These are phyloP conservation scores for Andrena fulva DNA, from an alignment of 2,888 invertebrate genomes.

Conservation along the genomic window DNA sequence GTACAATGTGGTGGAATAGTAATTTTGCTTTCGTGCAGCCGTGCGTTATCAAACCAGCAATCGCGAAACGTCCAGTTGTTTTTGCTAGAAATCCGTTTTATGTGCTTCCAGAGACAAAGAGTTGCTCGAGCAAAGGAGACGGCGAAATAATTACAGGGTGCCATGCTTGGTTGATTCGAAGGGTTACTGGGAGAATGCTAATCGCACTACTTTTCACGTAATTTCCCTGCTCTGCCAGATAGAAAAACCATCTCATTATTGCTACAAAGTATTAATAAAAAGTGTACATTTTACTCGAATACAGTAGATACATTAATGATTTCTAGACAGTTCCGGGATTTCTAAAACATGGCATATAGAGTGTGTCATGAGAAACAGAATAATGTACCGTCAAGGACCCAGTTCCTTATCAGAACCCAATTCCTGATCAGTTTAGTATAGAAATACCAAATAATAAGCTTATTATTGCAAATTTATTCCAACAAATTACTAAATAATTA, in stretches of 20 bases:
- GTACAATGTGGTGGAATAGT: conserved; percentile 27
- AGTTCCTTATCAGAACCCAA: too few species aligned
- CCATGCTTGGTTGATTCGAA: conserved; percentile 39
- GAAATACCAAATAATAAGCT: too few species aligned
- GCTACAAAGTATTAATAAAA: neutral
- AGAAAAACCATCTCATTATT: neutral
- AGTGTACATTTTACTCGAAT: too few species aligned
- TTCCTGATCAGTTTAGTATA: too few species aligned
- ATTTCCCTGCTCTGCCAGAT: neutral
- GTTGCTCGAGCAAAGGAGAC: conserved; percentile 10
- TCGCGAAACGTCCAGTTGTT: conserved; percentile 18
- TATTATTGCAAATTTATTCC: too few species aligned
- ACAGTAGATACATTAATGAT: too few species aligned
- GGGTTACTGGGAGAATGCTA: conserved; percentile 49
- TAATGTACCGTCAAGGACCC: too few species aligned
- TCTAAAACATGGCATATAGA: too few species aligned
- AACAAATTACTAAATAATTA: too few species aligned
- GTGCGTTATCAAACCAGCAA: conserved; percentile 25
- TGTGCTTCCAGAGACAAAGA: conserved; percentile 4
- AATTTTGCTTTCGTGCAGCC: conserved; percentile 43
- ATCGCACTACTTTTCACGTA: conserved; percentile 10
- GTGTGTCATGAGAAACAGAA: too few species aligned
- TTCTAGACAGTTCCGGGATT: too few species aligned
- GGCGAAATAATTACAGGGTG: conserved; percentile 37
- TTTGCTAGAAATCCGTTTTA: conserved; percentile 30